Conservation (phyloP, 2,888 invertebrate genomes). For the Pristionchus exspectatus region DNA sequence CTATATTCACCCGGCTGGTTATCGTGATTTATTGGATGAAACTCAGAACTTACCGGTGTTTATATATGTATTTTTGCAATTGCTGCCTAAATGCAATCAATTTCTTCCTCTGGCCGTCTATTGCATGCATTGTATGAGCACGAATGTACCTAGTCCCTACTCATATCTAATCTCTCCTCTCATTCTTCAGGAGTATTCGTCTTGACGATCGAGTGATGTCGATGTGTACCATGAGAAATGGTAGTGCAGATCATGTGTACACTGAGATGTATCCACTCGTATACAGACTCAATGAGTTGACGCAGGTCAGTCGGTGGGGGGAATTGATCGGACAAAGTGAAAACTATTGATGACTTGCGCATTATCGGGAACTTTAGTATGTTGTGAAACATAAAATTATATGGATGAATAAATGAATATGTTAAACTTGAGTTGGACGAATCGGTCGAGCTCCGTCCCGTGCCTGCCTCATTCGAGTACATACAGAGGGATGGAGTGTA, state of each 20-base stretch:
- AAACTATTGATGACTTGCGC: neutral
- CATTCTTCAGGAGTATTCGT: slow-evolving; percentile 85
- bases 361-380: neutral
- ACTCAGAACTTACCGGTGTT: neutral
- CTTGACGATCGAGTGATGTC: slow-evolving; percentile 93
- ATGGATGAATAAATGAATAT: neutral
- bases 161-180: neutral
- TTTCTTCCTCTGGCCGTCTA: neutral
- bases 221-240: slow-evolving; percentile 93
- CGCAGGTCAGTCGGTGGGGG: slow-evolving; percentile 51
- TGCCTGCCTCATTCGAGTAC: slow-evolving; percentile 89
- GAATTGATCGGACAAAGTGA: neutral
- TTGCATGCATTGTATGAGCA: neutral
- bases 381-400: neutral
- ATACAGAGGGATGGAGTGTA: slow-evolving; percentile 91
- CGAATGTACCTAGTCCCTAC: neutral
- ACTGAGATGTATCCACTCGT: slow-evolving; percentile 93
- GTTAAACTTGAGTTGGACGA: slow-evolving; percentile 49
- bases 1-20: no score
- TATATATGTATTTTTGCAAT: neutral
- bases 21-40: neutral
- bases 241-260: slow-evolving; percentile 89
- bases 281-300: slow-evolving; percentile 87
- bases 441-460: slow-evolving; percentile 84
- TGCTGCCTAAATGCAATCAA: neutral